phyloP scores from a whole-genome alignment of 2,113 vertebrate genomes.

The Percina caprodes region DNA sequence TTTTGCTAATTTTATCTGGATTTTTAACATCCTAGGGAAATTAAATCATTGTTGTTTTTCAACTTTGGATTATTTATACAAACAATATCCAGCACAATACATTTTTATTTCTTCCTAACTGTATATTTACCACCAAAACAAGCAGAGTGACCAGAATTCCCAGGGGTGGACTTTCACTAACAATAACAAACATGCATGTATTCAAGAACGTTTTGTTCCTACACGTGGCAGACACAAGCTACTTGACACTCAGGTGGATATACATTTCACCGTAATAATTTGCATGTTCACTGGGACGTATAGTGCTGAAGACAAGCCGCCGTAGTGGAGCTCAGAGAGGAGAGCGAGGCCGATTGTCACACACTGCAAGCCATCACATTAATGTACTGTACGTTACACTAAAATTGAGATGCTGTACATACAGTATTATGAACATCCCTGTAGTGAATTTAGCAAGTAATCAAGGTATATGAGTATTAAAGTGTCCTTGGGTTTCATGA shows the following conservation, averaged over 20 bases:
- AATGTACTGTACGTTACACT: constrained; percentile 8
- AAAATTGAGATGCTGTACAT: too few species aligned
- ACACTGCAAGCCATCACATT: constrained; percentile 42
- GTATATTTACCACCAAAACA: not conserved
- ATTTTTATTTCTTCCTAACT: not conserved
- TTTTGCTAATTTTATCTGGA: not conserved
- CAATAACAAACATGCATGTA: constrained; percentile 1
- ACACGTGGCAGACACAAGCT: constrained; percentile 14
- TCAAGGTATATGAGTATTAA: too few species aligned
- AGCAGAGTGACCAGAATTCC: not conserved
- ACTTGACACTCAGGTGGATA: constrained; percentile 9
- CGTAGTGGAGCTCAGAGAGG: not conserved
- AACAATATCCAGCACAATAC: not conserved
- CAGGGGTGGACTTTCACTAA: not conserved
- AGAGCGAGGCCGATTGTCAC: not conserved
- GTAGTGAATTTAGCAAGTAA: too few species aligned
- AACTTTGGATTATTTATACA: not conserved
- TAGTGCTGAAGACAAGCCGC: constrained; percentile 9
- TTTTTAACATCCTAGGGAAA: not conserved
- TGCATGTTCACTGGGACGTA: not conserved
- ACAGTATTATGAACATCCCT: too few species aligned
- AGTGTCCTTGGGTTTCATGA: too few species aligned
- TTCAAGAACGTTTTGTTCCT: not conserved
- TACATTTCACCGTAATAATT: constrained; percentile 19
- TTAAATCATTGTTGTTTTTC: not conserved